Evolutionary conservation across 2,888 invertebrate genomes (phyloP).

Genomic region (Agapostemon virescens): DNA sequence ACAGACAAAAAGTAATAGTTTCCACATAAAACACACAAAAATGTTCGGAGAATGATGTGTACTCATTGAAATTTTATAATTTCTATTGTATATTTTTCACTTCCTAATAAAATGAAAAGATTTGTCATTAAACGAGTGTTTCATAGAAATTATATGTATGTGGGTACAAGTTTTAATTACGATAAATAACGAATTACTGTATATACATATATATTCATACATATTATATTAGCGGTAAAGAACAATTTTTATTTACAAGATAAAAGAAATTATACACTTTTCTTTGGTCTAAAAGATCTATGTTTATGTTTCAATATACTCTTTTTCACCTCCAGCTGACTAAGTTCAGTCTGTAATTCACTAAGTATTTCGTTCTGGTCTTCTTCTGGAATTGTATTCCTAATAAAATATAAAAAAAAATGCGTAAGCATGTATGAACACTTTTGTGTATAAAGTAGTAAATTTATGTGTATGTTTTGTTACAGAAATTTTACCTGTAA

Average conservation of each 20-base stretch:
- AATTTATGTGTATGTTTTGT: constrained; percentile 36
- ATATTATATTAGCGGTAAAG: neutral
- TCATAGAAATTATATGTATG: neutral
- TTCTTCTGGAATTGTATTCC: constrained; percentile 91
- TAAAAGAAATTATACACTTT: constrained; percentile 30
- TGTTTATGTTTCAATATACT: constrained; percentile 84
- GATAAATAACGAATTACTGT: neutral
- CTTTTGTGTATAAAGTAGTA: neutral
- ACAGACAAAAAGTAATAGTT: constrained; percentile 42
- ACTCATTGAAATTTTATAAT: constrained; percentile 56
- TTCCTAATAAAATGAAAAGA: constrained; percentile 69
- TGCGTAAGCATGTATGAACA: neutral
- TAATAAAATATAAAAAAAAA: constrained; percentile 68
- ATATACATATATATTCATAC: neutral
- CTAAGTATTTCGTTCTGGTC: constrained; percentile 92
- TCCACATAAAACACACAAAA: constrained; percentile 42
- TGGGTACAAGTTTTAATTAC: constrained; percentile 6
- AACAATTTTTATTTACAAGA: constrained; percentile 30
- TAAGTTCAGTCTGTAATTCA: constrained; percentile 89
- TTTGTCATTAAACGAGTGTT: constrained; percentile 42
- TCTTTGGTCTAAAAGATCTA: constrained; percentile 82
- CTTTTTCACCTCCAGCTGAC: constrained; percentile 86
- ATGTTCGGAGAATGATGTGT: constrained; percentile 39
- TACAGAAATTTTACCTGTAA: constrained; percentile 85
- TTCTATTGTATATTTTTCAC: constrained; percentile 73